Evolutionary conservation across 2,888 invertebrate genomes (phyloP).

Genomic region (Uropetala carovei): DNA sequence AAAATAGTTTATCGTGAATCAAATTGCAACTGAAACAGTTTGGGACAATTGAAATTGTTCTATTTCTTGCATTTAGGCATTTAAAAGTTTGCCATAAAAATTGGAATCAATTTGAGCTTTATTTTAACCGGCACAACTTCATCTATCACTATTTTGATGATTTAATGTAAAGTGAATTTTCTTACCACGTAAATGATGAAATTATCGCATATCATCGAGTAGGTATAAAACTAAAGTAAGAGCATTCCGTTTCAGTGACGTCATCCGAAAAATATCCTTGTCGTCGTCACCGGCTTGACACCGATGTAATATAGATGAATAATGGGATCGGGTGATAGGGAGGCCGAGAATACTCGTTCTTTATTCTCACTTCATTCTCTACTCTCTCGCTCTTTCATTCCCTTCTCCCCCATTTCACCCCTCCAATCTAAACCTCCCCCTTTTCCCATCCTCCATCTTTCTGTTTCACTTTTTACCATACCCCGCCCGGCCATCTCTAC

Average conservation of each 20-base stretch:
- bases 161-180: no score
- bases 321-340: slow-evolving; percentile 43
- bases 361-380: neutral
- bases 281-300: slow-evolving; percentile 14
- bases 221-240: neutral
- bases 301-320: slow-evolving; percentile 40
- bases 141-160: no score
- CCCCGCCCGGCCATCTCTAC: slow-evolving; percentile 31
- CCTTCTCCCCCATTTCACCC: neutral
- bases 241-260: slow-evolving; percentile 14
- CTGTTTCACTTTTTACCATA: neutral
- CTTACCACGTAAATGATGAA: no score
- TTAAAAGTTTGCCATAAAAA: no score
- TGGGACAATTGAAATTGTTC: no score
- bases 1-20: no score
- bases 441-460: neutral
- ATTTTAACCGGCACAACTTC: no score
- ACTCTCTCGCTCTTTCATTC: neutral
- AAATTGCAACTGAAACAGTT: no score
- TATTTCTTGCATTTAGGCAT: no score
- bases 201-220: no score
- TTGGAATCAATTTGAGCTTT: no score
- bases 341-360: slow-evolving; percentile 36
- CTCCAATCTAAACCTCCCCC: neutral
- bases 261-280: slow-evolving; percentile 21